phyloP scores from a whole-genome alignment of 1,140 invertebrate species.

The Drosophila melanogaster region Release_6_plus_ISO1_MT NT_033779.5:3137501-3138000 shows the following conservation, averaged over 20 bases:
- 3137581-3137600: conserved; percentile 23
- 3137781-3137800: conserved; percentile 11
- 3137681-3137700: conserved; percentile 14
- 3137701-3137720: conserved; percentile 29
- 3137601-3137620: conserved; percentile 33
- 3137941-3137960: conserved; percentile 10
- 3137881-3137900: conserved; percentile 69
- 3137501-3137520: too few relatives aligned
- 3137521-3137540: too few relatives aligned
- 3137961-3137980: conserved; percentile 27
- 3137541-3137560: too few relatives aligned
- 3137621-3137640: conserved; percentile 30
- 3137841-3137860: conserved; percentile 41
- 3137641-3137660: conserved; percentile 32
- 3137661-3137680: conserved; percentile 3
- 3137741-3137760: conserved; percentile 35
- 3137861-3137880: conserved; percentile 70
- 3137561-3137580: background rate
- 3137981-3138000: conserved; percentile 23
- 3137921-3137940: conserved; percentile 38
- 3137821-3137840: background rate
- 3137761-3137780: conserved; percentile 27
- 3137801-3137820: conserved; percentile 30
- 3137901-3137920: conserved; percentile 59
- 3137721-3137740: conserved; percentile 22